Evolutionary conservation across 2,113 vertebrate genomes (phyloP).

Genomic region (Sialia sialis): DNA sequence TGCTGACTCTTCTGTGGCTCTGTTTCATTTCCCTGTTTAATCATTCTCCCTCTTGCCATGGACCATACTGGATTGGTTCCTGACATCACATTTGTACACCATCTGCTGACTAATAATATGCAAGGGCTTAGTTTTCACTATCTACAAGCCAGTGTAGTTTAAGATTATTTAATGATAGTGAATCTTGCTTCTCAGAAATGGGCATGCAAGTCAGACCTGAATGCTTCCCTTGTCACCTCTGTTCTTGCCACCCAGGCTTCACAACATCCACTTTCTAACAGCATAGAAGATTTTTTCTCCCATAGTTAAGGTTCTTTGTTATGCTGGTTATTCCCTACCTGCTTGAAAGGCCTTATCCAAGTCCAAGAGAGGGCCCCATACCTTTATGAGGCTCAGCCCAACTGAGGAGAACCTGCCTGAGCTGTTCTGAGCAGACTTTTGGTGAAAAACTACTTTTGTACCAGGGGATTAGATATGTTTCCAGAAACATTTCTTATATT

Average conservation of each 20-base stretch:
- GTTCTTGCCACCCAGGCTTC: not conserved
- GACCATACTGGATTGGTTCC: constrained; percentile 12
- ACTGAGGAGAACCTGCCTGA: not conserved
- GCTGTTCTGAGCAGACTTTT: not conserved
- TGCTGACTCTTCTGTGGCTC: not conserved
- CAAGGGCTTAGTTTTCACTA: not conserved
- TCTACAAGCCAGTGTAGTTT: not conserved
- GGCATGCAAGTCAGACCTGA: not conserved
- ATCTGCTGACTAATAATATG: constrained; percentile 30
- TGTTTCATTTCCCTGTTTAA: constrained; percentile 39
- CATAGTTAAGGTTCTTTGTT: not conserved
- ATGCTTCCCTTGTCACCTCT: not conserved
- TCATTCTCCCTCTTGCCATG: constrained; percentile 1
- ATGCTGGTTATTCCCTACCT: not conserved
- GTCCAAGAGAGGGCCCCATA: not conserved
- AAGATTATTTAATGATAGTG: not conserved
- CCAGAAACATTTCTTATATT: not conserved
- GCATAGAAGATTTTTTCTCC: not conserved
- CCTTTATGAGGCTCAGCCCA: not conserved
- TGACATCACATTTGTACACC: constrained; percentile 28
- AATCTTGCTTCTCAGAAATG: not conserved
- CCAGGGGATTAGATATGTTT: not conserved
- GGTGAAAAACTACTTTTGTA: not conserved
- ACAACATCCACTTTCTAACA: not conserved
- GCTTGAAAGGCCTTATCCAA: not conserved